These are phyloP conservation scores for Teleiodes luculella DNA, from an alignment of 2,888 invertebrate species.

Conservation along the genomic window DNA sequence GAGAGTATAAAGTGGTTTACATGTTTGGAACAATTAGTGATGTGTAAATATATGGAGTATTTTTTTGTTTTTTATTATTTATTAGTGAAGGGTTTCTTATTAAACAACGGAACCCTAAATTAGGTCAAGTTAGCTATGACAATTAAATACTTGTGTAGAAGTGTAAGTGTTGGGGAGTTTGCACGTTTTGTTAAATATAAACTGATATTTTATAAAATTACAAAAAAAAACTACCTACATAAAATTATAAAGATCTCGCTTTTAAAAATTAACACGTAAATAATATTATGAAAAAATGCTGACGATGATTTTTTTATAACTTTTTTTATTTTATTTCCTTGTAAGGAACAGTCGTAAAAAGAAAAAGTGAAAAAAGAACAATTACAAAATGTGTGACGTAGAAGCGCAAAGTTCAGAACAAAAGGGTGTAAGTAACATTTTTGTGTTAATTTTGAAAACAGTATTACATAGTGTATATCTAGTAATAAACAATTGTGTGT, in stretches of 20 bases:
- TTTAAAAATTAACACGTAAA: too few species aligned
- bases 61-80: too few species aligned
- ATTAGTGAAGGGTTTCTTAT: neutral
- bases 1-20: too few species aligned
- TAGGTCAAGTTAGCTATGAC: neutral
- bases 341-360: neutral
- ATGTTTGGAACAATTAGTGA: too few species aligned
- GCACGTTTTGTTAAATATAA: neutral
- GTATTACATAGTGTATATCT: slow-evolving; percentile 12
- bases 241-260: too few species aligned
- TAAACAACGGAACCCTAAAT: neutral
- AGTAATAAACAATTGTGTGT: slow-evolving; percentile 1
- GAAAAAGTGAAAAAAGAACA: neutral
- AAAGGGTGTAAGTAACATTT: neutral
- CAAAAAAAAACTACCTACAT: too few species aligned
- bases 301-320: neutral
- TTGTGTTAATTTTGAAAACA: slow-evolving; percentile 9
- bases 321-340: neutral
- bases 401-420: neutral
- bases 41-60: too few species aligned
- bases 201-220: too few species aligned
- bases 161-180: neutral
- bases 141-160: slow-evolving; percentile 1
- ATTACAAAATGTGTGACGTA: slow-evolving; percentile 4
- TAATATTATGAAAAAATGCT: too few species aligned